Base-by-base conservation (phyloP, 2,113 vertebrate species). In the Vanacampus margaritifer region DNA sequence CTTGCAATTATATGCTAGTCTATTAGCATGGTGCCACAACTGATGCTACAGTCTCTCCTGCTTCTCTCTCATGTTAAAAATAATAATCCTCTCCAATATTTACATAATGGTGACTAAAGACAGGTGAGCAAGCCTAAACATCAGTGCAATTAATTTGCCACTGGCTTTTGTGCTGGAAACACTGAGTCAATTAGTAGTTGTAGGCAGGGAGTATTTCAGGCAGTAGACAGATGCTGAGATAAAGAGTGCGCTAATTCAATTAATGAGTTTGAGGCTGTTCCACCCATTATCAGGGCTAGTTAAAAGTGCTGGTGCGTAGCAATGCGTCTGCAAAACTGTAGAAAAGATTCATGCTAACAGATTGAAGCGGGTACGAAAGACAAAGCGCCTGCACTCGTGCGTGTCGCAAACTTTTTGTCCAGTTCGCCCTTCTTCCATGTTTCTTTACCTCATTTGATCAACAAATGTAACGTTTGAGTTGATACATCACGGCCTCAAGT, bases 201-300 rank as follows among this genome's bases (percentile, higher is more conserved):
- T 78, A 67, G 76, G 72, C 46, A 65, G 70, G 74, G 75, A 68
- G 78, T 87, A 26, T 85, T 84, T 82, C 86, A 80, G 82, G 87
- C 77, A 80, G 75, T 65, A 68, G 79, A 87, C 79, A 84, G 86
- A 89, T 89, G 81, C 60, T 41, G 32, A 68, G 89, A 91, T 91
- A 88, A 89, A 80, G 75, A 80, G 72, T 50, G 68, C 79, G 79
- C 81, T 90, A 88, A 91, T 91, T 90, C 82, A 90, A 90, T 89
- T 91, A 88, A 91, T 87, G 86, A 86, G 73, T 84, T 76, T 83
- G 74, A 85, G 82, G 79, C 80, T 83, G 80, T 85, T 88, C 83
- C 77, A 81, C 74, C 82, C 78, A 86, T 89, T 90, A 90, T 89
- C 83, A 69, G 71, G 73, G 81, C 83, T 78, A 69, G 87, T 91